phyloP scores from a whole-genome alignment of 1,140 invertebrate species.

The Thaumetopoea pityocampa region DNA sequence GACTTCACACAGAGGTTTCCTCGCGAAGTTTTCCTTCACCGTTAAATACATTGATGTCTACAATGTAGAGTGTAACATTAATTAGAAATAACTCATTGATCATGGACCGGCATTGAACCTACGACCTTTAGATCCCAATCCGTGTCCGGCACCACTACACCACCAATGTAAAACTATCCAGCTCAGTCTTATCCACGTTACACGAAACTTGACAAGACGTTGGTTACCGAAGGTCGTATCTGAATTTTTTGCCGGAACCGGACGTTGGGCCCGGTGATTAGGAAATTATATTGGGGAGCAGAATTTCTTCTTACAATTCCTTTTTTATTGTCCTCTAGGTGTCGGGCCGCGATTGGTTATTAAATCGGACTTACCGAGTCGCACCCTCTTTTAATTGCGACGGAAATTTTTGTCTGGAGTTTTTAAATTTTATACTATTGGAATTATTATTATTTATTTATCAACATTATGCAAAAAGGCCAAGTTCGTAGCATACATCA shows the following conservation, averaged over 20 bases:
- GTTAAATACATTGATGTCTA: too few relatives aligned
- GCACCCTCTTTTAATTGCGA: conserved; percentile 62
- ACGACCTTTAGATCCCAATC: too few relatives aligned
- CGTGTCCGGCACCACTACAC: too few relatives aligned
- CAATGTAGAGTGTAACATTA: too few relatives aligned
- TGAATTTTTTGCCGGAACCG: conserved; percentile 63
- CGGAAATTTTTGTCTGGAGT: conserved; percentile 14
- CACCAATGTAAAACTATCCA: too few relatives aligned
- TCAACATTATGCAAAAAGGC: too few relatives aligned
- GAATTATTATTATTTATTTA: too few relatives aligned
- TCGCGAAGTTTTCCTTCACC: too few relatives aligned
- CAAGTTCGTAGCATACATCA: too few relatives aligned
- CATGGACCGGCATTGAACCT: too few relatives aligned
- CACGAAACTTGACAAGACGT: conserved; percentile 40
- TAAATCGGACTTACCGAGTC: conserved; percentile 57
- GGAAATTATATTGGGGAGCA: conserved; percentile 68
- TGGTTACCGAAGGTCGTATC: conserved; percentile 45
- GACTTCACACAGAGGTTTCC: too few relatives aligned
- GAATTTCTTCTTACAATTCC: conserved; percentile 42
- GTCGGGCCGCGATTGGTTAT: conserved; percentile 64
- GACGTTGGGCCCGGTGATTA: conserved; percentile 67
- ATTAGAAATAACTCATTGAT: too few relatives aligned
- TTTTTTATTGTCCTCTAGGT: conserved; percentile 41
- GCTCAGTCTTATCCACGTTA: conserved; percentile 39
- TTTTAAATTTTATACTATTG: conserved; percentile 17